Conservation (phyloP, 2,113 vertebrate species). For the Aegotheles bennettii region DNA sequence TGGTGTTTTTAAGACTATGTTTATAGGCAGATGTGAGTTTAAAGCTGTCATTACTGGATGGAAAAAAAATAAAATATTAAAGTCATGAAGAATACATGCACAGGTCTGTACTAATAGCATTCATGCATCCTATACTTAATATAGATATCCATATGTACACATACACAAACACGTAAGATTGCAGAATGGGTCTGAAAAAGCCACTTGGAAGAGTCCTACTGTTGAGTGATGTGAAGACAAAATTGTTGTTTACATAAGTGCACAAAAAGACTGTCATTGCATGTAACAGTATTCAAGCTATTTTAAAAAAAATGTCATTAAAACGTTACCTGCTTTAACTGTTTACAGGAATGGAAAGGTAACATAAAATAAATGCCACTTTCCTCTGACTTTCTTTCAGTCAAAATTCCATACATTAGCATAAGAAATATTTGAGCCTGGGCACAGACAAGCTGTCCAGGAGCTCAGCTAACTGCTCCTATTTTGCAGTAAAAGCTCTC, state of each 20-base stretch:
- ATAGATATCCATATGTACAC: too few relatives aligned
- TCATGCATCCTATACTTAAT: background rate
- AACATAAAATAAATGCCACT: background rate
- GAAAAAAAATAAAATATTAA: background rate
- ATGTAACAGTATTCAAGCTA: background rate
- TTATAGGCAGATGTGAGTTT: background rate
- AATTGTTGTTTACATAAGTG: background rate
- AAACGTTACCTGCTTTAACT: background rate
- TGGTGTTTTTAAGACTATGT: background rate
- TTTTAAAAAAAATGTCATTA: background rate
- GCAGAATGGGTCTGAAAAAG: background rate
- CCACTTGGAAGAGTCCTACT: background rate
- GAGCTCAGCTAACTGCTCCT: background rate
- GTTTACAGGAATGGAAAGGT: background rate
- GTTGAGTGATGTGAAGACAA: background rate
- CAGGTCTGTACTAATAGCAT: background rate
- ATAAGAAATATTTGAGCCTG: background rate
- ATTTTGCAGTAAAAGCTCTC: background rate
- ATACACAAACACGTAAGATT: background rate
- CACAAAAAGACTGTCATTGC: background rate
- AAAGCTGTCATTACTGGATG: accelerated
- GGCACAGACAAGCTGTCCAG: background rate
- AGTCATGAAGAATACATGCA: background rate
- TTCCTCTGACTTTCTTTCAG: background rate
- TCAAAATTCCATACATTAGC: accelerated